Evolutionary conservation across 2,888 invertebrate genomes (phyloP), one percentile per base, ranked within the genome.

Genomic region (Limnephilus marmoratus): DNA sequence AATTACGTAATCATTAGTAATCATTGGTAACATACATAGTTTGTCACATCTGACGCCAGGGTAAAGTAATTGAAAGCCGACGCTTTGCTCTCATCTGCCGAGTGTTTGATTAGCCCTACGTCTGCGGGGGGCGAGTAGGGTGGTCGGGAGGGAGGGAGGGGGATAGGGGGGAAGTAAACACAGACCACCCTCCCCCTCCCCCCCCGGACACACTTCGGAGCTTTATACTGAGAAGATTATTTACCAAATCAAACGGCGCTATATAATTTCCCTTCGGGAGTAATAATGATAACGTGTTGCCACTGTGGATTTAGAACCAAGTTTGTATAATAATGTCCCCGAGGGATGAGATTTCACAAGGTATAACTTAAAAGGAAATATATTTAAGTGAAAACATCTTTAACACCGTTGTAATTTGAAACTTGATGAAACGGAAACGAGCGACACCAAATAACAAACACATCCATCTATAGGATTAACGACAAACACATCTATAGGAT

Each of bases 41-140:
- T 86, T 45, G 3, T 13, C 11, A 86, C 82, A 15, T 53, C 91
- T 91, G 88, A 18, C 18, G 37, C 45, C 83, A 24, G 90, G 89
- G 91, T 80, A 92, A 92, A 92, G 92, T 92, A 92, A 92, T 92
- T 92, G 92, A 91, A 92, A 91, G 92, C 86, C 92, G 89, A 83
- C 91, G 68, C 81, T 83, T 90, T 31, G 85, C 89, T 85, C 92
- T 86, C 90, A 86, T 90, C 90, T 90, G 9, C 49, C 80, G 89
- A 91, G 91, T 91, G 91, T 91, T 91, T 91, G 91, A 91, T 92
- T 92, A 86, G 80, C 80, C 83, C 13, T 45, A 53, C 87, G 83
- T 81, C 81, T 49, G 81, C 18, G 12, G 87, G 68, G 68, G 15
- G 49, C 29, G 41, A 45, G 45, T 45, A 7, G 29, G 49, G 81